These are phyloP conservation scores for Conger conger DNA, from an alignment of 2,113 vertebrate species.

Conservation along the genomic window DNA sequence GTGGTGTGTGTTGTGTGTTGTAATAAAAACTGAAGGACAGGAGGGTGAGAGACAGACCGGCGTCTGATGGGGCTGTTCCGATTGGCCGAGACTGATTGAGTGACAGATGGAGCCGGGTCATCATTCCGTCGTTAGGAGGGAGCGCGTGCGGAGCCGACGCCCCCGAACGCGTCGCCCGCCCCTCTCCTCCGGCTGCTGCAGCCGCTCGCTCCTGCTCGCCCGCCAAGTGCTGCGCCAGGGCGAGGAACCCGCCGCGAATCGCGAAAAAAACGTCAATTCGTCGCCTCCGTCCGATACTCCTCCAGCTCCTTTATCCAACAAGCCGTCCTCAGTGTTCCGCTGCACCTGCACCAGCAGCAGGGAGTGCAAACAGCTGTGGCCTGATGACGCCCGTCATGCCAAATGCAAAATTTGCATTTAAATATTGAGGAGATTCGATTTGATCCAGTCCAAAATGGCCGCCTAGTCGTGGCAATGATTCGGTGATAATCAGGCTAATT, in stretches of 20 bases:
- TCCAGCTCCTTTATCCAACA: not conserved
- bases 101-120: slow-evolving; percentile 38
- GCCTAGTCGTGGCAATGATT: not conserved
- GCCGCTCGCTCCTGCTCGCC: slow-evolving; percentile 1
- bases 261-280: not conserved
- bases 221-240: not conserved
- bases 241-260: not conserved
- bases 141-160: slow-evolving; percentile 18
- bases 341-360: not conserved
- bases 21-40: not conserved
- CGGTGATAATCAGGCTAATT: no score
- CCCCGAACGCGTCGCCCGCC: not conserved
- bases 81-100: slow-evolving; percentile 31
- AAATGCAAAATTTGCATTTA: not conserved
- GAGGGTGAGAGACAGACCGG: slow-evolving; percentile 5
- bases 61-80: slow-evolving; percentile 14
- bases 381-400: not conserved
- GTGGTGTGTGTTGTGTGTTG: no score
- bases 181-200: slow-evolving; percentile 24
- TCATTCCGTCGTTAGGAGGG: slow-evolving; percentile 38
- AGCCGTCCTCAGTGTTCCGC: not conserved
- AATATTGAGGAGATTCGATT: not conserved
- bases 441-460: not conserved
- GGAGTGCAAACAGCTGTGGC: not conserved
- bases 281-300: not conserved